Percentiles rank a stretch among this genome's conserved stretches.
phyloP scores from a whole-genome alignment of 2,797 vertebrate genomes.

The Macrochelys suwanniensis region DNA sequence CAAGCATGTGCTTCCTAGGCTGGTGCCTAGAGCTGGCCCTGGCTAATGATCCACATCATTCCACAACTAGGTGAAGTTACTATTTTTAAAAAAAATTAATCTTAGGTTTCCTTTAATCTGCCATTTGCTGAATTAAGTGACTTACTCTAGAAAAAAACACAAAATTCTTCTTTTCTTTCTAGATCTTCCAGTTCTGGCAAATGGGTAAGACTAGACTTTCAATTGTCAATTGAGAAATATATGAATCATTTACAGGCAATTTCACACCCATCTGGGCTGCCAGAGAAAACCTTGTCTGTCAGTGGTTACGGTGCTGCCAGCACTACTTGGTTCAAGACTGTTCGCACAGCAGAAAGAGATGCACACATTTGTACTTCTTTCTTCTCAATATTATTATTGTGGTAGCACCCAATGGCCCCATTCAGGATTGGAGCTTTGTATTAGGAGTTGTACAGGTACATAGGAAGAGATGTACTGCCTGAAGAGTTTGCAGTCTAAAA shows the following conservation, averaged over 20 bases:
- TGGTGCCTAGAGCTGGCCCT: too few species aligned
- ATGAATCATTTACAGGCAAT: conserved; percentile 12
- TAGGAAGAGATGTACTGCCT: conserved; percentile 26
- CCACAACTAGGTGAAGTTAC: neutral
- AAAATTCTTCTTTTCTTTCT: neutral
- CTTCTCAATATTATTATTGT: neutral
- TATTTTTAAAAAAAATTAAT: neutral
- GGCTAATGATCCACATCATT: neutral
- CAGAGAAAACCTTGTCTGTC: neutral
- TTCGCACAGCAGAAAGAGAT: neutral
- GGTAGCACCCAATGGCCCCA: neutral
- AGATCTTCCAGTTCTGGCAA: neutral
- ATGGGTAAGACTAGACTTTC: neutral
- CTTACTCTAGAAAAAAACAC: neutral
- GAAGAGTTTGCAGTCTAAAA: neutral
- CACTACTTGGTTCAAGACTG: neutral
- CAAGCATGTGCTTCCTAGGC: too few species aligned
- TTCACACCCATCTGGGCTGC: neutral
- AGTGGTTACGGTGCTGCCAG: neutral
- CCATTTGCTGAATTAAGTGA: neutral
- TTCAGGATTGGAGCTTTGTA: neutral
- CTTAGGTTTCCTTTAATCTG: neutral
- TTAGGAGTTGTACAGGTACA: conserved; percentile 69
- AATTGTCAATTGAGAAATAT: neutral
- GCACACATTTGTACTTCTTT: neutral